These are phyloP conservation scores for Acrocephalus arundinaceus DNA, from an alignment of 2,113 vertebrate species.

Conservation along the genomic window DNA sequence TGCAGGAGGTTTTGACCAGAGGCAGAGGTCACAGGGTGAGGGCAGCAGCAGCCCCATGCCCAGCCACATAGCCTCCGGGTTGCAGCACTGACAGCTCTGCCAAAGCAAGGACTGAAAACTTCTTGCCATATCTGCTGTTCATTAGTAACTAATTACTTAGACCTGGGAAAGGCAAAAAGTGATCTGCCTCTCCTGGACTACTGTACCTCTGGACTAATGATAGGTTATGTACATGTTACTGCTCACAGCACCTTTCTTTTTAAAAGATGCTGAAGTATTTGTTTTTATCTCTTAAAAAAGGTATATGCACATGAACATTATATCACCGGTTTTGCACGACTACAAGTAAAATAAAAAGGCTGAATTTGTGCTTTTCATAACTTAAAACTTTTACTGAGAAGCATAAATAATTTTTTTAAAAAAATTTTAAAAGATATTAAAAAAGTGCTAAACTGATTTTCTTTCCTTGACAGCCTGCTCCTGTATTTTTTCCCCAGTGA, in stretches of 20 bases:
- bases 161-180: neutral
- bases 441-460: neutral
- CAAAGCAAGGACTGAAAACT: neutral
- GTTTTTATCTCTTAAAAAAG: neutral
- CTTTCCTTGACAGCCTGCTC: neutral
- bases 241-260: neutral
- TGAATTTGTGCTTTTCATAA: neutral
- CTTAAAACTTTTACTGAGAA: neutral
- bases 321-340: neutral
- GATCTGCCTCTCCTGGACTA: neutral
- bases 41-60: neutral
- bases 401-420: neutral
- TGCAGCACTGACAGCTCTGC: neutral
- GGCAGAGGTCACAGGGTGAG: rapidly evolving
- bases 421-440: neutral
- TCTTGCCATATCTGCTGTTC: neutral
- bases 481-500: neutral
- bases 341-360: neutral
- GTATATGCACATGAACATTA: neutral
- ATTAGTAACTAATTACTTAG: neutral
- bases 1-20: neutral
- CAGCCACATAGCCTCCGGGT: rapidly evolving
- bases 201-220: rapidly evolving
- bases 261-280: neutral
- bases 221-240: neutral